Evolutionary conservation across 1,140 invertebrate genomes (phyloP).

Genomic region (Acromyrmex echinatior): DNA sequence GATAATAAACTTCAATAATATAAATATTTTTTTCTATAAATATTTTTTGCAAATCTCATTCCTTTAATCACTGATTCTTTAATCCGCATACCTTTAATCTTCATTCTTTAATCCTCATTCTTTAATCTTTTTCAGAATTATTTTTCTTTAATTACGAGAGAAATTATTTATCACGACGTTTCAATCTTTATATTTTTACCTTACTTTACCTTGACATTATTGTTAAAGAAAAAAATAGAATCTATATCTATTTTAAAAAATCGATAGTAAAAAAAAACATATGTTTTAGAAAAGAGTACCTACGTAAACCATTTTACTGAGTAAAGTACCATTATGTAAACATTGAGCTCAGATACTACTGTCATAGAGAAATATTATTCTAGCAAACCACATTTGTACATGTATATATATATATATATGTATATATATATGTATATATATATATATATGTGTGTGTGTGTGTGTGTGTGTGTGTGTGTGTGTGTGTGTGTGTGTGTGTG

Average conservation of each 20-base stretch:
- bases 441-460: too few species aligned
- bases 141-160: background rate
- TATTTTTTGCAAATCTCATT: background rate
- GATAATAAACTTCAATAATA: too few species aligned
- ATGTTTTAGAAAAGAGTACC: background rate
- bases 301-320: background rate
- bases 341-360: background rate
- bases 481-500: background rate
- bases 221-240: background rate
- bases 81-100: background rate
- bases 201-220: background rate
- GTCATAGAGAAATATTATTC: conserved; percentile 38
- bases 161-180: background rate
- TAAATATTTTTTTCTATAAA: background rate
- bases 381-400: background rate
- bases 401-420: background rate
- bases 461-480: too few species aligned
- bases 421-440: background rate
- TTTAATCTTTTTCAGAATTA: background rate
- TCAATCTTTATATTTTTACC: background rate
- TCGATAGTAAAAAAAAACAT: background rate
- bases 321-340: conserved; percentile 16
- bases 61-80: too few species aligned
- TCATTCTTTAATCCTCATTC: background rate
- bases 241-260: background rate